A percentile compares a stretch with the other conserved stretches of the same genome.
Conservation (phyloP, 2,797 vertebrate genomes). For the Bovichtus variegatus region DNA sequence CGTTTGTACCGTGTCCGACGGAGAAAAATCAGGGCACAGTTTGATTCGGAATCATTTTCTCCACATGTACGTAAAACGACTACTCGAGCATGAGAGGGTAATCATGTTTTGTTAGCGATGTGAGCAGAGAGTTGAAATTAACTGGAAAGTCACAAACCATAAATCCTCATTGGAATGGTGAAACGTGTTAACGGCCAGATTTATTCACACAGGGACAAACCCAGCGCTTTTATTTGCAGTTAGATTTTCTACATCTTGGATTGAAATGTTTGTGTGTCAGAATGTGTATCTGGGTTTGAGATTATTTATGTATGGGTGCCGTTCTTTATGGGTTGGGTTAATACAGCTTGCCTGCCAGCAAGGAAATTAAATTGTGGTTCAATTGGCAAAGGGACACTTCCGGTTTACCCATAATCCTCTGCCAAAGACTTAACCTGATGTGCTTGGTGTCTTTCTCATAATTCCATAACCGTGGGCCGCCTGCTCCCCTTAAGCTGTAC, state of each 20-base stretch:
- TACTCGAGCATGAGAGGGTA: constrained; percentile 24
- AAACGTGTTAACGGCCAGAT: constrained; percentile 32
- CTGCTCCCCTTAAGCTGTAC: constrained; percentile 64
- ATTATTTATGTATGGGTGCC: constrained; percentile 36
- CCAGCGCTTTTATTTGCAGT: constrained; percentile 21
- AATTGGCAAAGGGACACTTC: constrained; percentile 52
- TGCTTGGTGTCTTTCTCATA: constrained; percentile 48
- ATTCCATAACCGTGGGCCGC: constrained; percentile 53
- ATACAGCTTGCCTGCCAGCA: constrained; percentile 30
- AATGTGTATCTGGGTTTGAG: neutral
- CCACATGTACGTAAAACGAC: constrained; percentile 19
- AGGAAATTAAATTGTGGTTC: constrained; percentile 52
- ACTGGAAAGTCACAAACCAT: constrained; percentile 23
- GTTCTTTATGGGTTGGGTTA: constrained; percentile 23
- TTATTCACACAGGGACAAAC: constrained; percentile 16
- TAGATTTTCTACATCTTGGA: constrained; percentile 44
- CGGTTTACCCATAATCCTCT: constrained; percentile 67
- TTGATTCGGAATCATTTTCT: constrained; percentile 41
- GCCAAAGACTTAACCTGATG: constrained; percentile 60
- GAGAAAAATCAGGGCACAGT: constrained; percentile 22
- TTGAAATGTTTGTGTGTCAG: constrained; percentile 9
- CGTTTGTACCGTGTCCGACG: neutral
- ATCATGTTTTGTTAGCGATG: constrained; percentile 39
- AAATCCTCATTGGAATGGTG: constrained; percentile 23
- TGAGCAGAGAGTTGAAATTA: constrained; percentile 21